Evolutionary conservation across 2,888 invertebrate species (phyloP).

Genomic region (Pardosa pseudoannulata): DNA sequence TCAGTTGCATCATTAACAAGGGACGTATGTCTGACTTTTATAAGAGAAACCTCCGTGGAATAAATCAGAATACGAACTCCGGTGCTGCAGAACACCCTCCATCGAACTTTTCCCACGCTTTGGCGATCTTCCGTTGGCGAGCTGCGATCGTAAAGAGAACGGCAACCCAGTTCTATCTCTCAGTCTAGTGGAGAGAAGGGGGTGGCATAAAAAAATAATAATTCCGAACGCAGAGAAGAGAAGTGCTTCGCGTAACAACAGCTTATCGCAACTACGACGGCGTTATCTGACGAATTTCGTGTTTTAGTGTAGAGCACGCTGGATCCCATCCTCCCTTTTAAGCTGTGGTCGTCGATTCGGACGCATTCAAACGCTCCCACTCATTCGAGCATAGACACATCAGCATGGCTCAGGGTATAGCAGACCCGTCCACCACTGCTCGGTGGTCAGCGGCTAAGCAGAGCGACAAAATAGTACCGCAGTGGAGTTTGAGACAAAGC

Average conservation of each 20-base stretch:
- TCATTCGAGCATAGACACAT: background rate
- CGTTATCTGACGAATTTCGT: background rate
- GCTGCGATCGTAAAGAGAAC: background rate
- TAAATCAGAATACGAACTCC: too few species aligned
- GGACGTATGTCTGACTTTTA: background rate
- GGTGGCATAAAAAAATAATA: conserved; percentile 19
- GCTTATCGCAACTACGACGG: background rate
- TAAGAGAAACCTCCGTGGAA: background rate
- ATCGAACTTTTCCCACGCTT: conserved; percentile 34
- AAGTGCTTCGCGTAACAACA: conserved; percentile 13
- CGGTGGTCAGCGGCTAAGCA: conserved; percentile 67
- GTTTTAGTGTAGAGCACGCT: conserved; percentile 16
- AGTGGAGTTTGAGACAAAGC: conserved; percentile 62
- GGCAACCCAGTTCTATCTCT: conserved; percentile 14
- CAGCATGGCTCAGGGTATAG: conserved; percentile 49
- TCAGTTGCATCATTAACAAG: background rate
- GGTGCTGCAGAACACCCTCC: too few species aligned
- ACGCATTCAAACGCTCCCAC: conserved; percentile 1
- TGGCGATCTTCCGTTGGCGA: conserved; percentile 51
- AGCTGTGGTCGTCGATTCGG: conserved; percentile 56
- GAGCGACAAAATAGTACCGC: conserved; percentile 62
- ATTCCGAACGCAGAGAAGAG: conserved; percentile 39
- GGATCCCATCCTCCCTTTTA: conserved; percentile 47
- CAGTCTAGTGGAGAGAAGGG: conserved; percentile 16
- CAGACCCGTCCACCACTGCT: conserved; percentile 64